These are phyloP conservation scores for Phocides pigmalion DNA, from an alignment of 1,140 invertebrate genomes.

Conservation along the genomic window DNA sequence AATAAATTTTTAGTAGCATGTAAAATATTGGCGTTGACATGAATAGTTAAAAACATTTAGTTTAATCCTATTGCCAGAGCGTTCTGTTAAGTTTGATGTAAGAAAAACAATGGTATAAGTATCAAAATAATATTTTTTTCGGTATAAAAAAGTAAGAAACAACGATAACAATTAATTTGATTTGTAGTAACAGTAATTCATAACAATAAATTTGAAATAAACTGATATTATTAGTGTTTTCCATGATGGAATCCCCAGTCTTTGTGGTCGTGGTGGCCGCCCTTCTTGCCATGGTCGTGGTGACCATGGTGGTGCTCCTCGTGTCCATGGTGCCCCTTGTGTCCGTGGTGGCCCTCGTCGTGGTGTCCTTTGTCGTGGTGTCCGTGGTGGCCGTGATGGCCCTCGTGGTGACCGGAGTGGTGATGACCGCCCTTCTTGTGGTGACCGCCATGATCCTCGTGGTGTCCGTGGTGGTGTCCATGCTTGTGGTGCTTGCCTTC, in stretches of 20 bases:
- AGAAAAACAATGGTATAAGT: no score
- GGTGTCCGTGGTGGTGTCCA: conserved; percentile 85
- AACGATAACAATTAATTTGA: conserved; percentile 55
- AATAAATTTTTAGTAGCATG: no score
- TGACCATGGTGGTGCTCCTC: conserved; percentile 86
- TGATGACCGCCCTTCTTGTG: background rate
- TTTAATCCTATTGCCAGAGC: no score
- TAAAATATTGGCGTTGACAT: no score
- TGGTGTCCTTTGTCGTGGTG: conserved; percentile 85
- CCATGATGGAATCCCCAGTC: conserved; percentile 73
- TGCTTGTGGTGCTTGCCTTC: conserved; percentile 43
- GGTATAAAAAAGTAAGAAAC: no score
- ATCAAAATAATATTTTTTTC: no score
- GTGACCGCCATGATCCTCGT: conserved; percentile 76
- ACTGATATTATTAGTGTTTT: conserved; percentile 57
- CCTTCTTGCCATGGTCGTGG: conserved; percentile 83
- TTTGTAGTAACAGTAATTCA: conserved; percentile 48
- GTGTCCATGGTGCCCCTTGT: conserved; percentile 85
- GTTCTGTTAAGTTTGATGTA: no score
- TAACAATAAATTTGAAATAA: conserved; percentile 39
- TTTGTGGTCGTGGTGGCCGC: conserved; percentile 85
- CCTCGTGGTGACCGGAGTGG: conserved; percentile 60
- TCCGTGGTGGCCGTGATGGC: conserved; percentile 86
- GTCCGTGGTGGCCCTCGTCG: conserved; percentile 84
- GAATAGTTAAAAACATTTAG: no score